Percentiles rank a stretch among this genome's conserved stretches.
These are phyloP conservation scores for Lasius platythorax DNA, from an alignment of 2,888 invertebrate species.

Conservation along the genomic window DNA sequence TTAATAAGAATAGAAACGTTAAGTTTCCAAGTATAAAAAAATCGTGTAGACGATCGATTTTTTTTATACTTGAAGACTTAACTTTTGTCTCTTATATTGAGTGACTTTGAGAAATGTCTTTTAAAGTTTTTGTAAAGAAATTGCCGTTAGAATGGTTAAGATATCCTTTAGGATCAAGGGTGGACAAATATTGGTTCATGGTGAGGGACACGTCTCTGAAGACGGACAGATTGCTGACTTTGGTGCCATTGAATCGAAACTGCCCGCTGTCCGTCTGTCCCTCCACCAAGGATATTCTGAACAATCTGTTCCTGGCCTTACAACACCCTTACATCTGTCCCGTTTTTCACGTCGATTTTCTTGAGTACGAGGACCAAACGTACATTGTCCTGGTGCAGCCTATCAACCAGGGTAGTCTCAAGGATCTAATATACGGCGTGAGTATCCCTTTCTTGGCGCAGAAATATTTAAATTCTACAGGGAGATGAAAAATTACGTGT, in stretches of 20 bases:
- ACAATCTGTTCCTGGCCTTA: constrained; percentile 93
- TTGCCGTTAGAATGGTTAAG: neutral
- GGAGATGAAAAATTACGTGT: neutral
- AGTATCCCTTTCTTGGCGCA: constrained; percentile 33
- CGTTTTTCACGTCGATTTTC: constrained; percentile 93
- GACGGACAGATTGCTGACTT: constrained; percentile 92
- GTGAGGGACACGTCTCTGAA: constrained; percentile 94
- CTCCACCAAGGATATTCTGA: constrained; percentile 90
- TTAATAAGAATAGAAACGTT: no score
- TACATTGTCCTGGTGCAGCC: constrained; percentile 93
- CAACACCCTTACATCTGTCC: constrained; percentile 98
- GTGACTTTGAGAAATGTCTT: neutral
- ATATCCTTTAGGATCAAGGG: constrained; percentile 89
- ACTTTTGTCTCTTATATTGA: neutral
- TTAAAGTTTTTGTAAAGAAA: neutral
- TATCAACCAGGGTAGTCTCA: constrained; percentile 94
- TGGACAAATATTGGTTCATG: constrained; percentile 96
- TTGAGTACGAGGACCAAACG: constrained; percentile 85
- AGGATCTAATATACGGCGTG: constrained; percentile 96
- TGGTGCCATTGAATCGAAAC: constrained; percentile 89
- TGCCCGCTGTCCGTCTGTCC: constrained; percentile 90
- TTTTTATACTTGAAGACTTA: neutral
- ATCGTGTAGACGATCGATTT: no score
- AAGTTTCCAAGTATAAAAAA: neutral
- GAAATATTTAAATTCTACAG: neutral